Evolutionary conservation across 2,888 invertebrate species (phyloP), one percentile per base, ranked within the genome.

Genomic region (Papilio demoleus): DNA sequence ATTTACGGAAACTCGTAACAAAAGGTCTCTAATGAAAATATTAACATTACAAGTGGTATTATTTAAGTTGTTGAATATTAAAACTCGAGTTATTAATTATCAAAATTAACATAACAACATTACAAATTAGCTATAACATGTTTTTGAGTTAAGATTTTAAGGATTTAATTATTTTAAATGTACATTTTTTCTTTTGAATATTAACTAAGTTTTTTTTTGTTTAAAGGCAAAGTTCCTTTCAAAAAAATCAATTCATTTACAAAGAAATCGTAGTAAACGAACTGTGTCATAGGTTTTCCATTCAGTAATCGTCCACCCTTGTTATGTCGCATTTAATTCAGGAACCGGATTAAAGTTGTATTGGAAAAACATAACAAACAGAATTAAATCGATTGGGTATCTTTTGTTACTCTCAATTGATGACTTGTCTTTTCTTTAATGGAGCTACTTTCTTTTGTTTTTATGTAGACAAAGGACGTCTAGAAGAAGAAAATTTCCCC

Each of bases 281-380:
- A 31, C 61, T 62, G 67, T 67, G 19, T 67, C 67, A 61, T 56
- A 61, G 60, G 60, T 42, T 42, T 31, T 50, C 45, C 19, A 2
- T 14, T 50, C 19, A 19, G 27, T 27, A 67, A 40, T 40, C 40
- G 31, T 38, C 12, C 38, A 61, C 50, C 67, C 53, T 61, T 61
- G 36, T 67, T 60, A 17, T 40, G 38, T 61, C 31, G 67, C 50
- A 40, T 38, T 61, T 60, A 67, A 67, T 67, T 60, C 67, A 19
- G 61, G 40, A 24, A 53, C 61, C 6, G 67, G 53, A 62, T 67
- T 67, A 67, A 67, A 67, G 50, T 31, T 67, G 42, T 67, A 67
- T 67, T 19, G 67, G 61, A 67, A 67, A 67, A 67, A 61, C 40
- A 61, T 67, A 67, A 62, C 59, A 62, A 53, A 62, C 14, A 38